Evolutionary conservation across 2,113 vertebrate species (phyloP).

Genomic region (Terrapene triunguis): DNA sequence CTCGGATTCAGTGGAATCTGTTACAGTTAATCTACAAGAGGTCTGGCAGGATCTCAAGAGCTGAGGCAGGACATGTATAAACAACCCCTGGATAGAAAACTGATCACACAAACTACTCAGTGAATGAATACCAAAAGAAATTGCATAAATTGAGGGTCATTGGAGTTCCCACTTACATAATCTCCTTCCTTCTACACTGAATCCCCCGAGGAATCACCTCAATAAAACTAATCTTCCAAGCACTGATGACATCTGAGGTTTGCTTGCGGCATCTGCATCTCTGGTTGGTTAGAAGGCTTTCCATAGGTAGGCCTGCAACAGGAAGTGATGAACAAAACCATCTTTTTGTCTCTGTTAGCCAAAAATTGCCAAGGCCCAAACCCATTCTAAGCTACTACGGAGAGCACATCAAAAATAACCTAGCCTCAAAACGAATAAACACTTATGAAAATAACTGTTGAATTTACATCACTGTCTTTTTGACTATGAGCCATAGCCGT

Average conservation of each 20-base stretch:
- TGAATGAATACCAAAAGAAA: background rate
- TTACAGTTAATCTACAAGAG: background rate
- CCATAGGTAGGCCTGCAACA: conserved; percentile 51
- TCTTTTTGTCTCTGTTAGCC: background rate
- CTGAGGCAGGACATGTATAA: background rate
- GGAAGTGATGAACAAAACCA: background rate
- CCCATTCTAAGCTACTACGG: background rate
- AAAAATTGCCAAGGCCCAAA: background rate
- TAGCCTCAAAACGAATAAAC: background rate
- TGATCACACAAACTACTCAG: background rate
- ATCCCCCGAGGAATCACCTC: background rate
- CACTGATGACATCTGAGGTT: conserved; percentile 22
- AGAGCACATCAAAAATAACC: background rate
- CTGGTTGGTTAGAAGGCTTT: conserved; percentile 68
- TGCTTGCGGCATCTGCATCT: conserved; percentile 72
- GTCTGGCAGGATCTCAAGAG: background rate
- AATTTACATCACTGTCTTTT: background rate
- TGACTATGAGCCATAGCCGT: background rate
- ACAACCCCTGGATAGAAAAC: background rate
- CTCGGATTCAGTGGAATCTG: background rate
- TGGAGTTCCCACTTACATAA: conserved; percentile 41
- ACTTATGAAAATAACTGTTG: background rate
- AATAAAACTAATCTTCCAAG: conserved; percentile 52
- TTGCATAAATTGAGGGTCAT: fast-evolving
- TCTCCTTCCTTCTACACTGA: conserved; percentile 69